These are phyloP conservation scores for Clarias macrocephalus DNA, from an alignment of 2,113 vertebrate genomes.

Conservation along the genomic window DNA sequence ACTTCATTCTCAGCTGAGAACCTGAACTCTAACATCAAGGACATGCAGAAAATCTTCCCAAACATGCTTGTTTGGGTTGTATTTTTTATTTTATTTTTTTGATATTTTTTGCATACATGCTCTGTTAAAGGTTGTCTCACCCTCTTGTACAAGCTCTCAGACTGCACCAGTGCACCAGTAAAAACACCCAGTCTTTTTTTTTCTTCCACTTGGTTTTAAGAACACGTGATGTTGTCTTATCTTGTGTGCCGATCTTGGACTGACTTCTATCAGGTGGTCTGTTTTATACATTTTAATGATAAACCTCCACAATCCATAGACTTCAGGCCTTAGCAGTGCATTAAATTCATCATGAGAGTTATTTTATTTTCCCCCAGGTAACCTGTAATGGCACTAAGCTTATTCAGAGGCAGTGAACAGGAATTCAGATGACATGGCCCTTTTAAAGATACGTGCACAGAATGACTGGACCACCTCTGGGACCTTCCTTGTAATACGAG, in stretches of 20 bases:
- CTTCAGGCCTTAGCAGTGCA: neutral
- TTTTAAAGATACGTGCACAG: conserved; percentile 30
- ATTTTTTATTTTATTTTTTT: neutral
- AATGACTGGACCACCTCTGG: conserved; percentile 14
- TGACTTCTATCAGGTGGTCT: neutral
- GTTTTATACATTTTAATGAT: neutral
- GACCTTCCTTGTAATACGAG: neutral
- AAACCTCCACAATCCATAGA: neutral
- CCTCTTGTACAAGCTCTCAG: neutral
- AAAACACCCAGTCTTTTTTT: neutral
- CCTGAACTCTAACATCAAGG: neutral
- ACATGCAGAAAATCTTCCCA: neutral
- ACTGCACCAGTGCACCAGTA: neutral
- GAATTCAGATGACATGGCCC: conserved; percentile 4
- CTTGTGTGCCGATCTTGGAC: neutral
- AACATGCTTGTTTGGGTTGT: neutral
- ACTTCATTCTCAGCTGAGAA: neutral
- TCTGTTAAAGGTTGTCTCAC: neutral
- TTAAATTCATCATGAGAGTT: neutral
- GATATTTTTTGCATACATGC: neutral
- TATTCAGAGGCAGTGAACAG: neutral
- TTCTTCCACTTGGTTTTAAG: neutral
- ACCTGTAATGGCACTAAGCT: neutral
- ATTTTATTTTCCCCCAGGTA: neutral
- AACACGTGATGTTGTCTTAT: neutral